A percentile compares a stretch with the other conserved stretches of the same genome.
phyloP scores from a whole-genome alignment of 2,888 invertebrate species.

The Drosophila sordidapex region DNA sequence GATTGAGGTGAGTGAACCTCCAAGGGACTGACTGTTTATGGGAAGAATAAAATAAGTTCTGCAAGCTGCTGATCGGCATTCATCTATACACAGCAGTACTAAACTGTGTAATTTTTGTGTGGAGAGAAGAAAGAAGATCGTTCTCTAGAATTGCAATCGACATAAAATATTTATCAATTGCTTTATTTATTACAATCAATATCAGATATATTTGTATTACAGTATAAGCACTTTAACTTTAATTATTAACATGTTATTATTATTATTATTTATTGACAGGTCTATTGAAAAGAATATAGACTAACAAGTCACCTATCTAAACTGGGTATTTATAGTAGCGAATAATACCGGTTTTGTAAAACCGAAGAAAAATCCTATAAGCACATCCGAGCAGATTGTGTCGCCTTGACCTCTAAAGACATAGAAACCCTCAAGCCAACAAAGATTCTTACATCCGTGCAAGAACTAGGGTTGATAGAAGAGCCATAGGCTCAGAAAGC shows the following conservation, averaged over 20 bases:
- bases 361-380: not conserved
- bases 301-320: not conserved
- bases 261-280: not conserved
- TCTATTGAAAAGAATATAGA: not conserved
- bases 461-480: not conserved
- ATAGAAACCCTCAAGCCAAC: not conserved
- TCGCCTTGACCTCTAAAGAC: not conserved
- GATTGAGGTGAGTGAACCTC: constrained; percentile 86
- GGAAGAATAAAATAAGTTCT: not conserved
- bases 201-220: not conserved
- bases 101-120: not conserved
- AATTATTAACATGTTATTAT: not conserved
- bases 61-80: not conserved
- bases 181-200: not conserved
- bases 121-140: not conserved
- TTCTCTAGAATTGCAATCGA: not conserved
- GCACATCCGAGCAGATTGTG: not conserved
- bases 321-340: not conserved
- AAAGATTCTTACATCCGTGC: not conserved
- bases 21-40: constrained; percentile 87
- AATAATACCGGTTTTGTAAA: not conserved
- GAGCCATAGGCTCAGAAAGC: not conserved
- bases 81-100: not conserved
- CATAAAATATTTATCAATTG: not conserved
- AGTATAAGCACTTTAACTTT: not conserved